phyloP scores from a whole-genome alignment of 2,888 invertebrate genomes.

The Synergus umbraculus region DNA sequence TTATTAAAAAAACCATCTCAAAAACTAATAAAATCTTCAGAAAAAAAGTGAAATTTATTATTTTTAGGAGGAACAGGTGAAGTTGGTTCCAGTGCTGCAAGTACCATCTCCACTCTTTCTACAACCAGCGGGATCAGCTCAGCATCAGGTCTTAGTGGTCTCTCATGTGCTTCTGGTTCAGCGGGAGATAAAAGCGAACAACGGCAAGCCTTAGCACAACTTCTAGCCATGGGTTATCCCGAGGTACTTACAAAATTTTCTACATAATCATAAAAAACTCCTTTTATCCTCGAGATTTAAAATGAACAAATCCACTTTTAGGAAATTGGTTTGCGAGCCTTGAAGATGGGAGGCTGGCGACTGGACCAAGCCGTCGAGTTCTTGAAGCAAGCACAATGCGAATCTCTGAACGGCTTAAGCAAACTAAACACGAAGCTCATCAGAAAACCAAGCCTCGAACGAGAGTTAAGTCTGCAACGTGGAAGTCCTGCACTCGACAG shows the following conservation, averaged over 20 bases:
- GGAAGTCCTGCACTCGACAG: conserved; percentile 93
- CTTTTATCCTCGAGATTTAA: not conserved
- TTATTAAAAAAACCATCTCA: not conserved
- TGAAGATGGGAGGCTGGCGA: conserved; percentile 85
- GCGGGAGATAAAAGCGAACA: conserved; percentile 82
- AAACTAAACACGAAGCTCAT: conserved; percentile 84
- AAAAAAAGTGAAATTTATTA: not conserved
- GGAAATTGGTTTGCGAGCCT: conserved; percentile 84
- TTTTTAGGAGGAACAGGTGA: conserved; percentile 79
- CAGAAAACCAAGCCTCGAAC: conserved; percentile 92
- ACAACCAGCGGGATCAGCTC: conserved; percentile 82
- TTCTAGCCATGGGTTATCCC: conserved; percentile 86
- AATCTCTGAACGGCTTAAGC: conserved; percentile 81
- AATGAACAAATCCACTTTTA: conserved; percentile 72
- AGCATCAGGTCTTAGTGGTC: conserved; percentile 80
- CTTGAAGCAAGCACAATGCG: conserved; percentile 82
- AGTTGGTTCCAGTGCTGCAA: conserved; percentile 86
- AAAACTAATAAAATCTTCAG: not conserved
- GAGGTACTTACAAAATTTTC: conserved; percentile 79
- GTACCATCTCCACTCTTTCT: conserved; percentile 84
- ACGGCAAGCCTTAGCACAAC: conserved; percentile 83
- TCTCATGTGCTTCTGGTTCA: conserved; percentile 82
- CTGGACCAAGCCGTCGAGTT: conserved; percentile 85
- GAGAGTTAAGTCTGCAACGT: conserved; percentile 86
- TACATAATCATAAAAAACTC: conserved; percentile 19